Evolutionary conservation across 2,797 vertebrate genomes (phyloP), one percentile per base, ranked within the genome.

Genomic region (Pipistrellus kuhlii): DNA sequence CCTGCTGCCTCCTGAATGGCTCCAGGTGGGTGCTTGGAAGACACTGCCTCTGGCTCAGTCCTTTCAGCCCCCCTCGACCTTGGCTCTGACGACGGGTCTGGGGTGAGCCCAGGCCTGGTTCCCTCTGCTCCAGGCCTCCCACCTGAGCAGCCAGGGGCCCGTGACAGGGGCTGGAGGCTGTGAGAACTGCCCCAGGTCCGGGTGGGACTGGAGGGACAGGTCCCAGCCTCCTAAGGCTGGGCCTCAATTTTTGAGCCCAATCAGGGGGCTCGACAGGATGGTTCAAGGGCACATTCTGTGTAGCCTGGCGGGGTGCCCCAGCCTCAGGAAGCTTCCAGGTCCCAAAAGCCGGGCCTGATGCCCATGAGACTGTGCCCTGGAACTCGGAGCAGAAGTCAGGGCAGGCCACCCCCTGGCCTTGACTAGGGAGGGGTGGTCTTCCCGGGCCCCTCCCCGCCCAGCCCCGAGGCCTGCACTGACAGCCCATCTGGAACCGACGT

Each of bases 111-210:
- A 10, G 69, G 78, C 68, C 32, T 27, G 41, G 55, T 41, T 27
- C 72, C 46, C n/a, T 69, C 51, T 18, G 32, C 41, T 1, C 25
- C 66, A 25, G 80, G 59, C n/a, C 73, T 68, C 23, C 32, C 12
- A 12, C 5, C 35, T 1, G 8, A 51, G 66, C 30, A 4, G 8
- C 55, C 11, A 0, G 4, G 20, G 35, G 48, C 8, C 64, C 13
- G 8, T 12, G 21, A 5, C 75, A 15, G n/a, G 35, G 64, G 55
- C 53, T 62, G 0, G 3, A 35, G 30, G 68, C 2, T 2, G 0
- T 20, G 44, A 27, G 32, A 23, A 35, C 51, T 35, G 32, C 81
- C 59, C 6, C 10, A 48, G 46, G 46, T 4, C 46, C 46, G 11
- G 46, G 46, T 48, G 46, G 46, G 46, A 48, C 14, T 13, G 46